Evolutionary conservation across 2,797 vertebrate genomes (phyloP).

Genomic region (Falco novaeseelandiae): DNA sequence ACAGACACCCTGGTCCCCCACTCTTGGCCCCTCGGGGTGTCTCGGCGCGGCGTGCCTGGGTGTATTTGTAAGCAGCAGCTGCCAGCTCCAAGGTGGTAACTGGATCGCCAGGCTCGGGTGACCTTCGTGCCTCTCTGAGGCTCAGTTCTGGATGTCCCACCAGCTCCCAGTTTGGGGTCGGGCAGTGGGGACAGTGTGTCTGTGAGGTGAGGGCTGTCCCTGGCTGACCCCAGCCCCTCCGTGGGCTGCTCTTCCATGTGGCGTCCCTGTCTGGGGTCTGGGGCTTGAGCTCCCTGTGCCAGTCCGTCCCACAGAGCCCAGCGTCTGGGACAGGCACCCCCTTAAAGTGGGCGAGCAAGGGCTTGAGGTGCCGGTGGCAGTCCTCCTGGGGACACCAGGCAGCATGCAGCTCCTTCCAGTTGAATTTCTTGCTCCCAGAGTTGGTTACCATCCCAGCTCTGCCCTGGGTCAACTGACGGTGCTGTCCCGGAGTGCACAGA

Average conservation of each 20-base stretch:
- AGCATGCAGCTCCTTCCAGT: rapidly evolving
- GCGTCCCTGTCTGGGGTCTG: rapidly evolving
- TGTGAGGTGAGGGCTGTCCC: background rate
- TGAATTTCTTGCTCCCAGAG: background rate
- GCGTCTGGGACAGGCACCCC: rapidly evolving
- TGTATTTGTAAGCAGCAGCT: background rate
- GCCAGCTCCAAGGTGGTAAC: background rate
- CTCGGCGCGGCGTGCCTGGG: background rate
- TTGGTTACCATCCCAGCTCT: background rate
- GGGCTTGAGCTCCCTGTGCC: rapidly evolving
- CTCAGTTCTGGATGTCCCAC: background rate
- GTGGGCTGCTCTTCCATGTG: rapidly evolving
- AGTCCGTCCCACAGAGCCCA: background rate
- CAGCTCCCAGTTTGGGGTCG: rapidly evolving
- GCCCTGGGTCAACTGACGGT: background rate
- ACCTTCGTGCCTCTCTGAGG: background rate
- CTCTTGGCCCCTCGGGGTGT: background rate
- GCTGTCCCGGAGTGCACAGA: background rate
- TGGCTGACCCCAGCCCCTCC: background rate
- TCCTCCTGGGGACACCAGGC: background rate
- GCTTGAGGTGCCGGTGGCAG: rapidly evolving
- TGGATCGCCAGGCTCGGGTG: background rate
- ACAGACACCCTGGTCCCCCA: background rate
- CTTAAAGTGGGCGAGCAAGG: rapidly evolving
- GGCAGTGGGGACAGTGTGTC: background rate